Base-by-base conservation (phyloP, 2,797 vertebrate species). In the Centroberyx gerrardi region DNA sequence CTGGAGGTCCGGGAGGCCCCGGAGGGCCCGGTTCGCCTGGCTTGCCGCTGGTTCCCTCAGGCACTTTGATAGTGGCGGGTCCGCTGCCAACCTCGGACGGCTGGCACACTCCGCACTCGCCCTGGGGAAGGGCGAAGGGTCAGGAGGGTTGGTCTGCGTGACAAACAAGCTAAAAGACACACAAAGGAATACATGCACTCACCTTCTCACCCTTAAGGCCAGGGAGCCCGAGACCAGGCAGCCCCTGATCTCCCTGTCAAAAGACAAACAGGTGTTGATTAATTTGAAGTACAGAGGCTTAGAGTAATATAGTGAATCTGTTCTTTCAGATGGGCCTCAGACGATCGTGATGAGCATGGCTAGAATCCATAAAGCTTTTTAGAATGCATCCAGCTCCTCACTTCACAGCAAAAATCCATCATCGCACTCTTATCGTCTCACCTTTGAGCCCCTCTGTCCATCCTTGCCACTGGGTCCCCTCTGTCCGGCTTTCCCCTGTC, bases 131-230 rank as follows among this genome's bases (percentile, higher is more conserved):
- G 18, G 0, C 55, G 68, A 9, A n/a, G 48, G 79, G 70, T 68
- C 46, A 59, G 33, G 6, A 14, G 17, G 68, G 52, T 72, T 70
- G 42, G 5, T 48, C 44, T 54, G n/a, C 36, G 31, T 58, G 36
- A 72, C 17, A 84, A 61, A 68, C 10, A 58, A 28, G 29, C 13
- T 63, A 48, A 79, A 54, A 15, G 12, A 51, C 28, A 0, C 12
- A 36, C 53, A 75, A 6, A 33, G 5, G 15, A 52, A 72, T 3
- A 64, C 29, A 68, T n/a, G 14, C 0, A 46, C 84, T 81, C 83
- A 96, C 95, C 92, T 87, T 94, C 58, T 94, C 94, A 55, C 95
- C 95, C 87, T 94, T 95, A 15, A 3, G 6, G 27, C 95, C 95
- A 36, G 71, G 62, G 5, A 38, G 0, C 44, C 93, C 86, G 13